Evolutionary conservation across 2,888 invertebrate species (phyloP), one percentile per base, ranked within the genome.

Genomic region (Lordiphosa andalusiaca): DNA sequence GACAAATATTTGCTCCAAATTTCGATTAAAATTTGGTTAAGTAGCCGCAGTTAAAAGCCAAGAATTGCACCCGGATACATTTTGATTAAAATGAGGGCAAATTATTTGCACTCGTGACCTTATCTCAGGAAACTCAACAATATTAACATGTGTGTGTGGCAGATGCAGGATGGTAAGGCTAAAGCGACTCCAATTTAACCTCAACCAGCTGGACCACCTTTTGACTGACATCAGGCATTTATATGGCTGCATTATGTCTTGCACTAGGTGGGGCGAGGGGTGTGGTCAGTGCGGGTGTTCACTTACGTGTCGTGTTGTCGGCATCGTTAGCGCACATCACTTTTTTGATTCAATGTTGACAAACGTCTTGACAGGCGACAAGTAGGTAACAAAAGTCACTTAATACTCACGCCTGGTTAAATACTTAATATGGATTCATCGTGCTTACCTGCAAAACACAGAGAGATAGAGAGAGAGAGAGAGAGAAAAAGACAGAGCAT

Each of bases 311-410:
- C 23, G 42, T 23, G 67, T 42, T 44, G 67, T 66, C 74, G 74
- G 72, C 76, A 70, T 41, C 69, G 59, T 80, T 69, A 59, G 69
- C 64, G 37, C 58, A 57, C 70, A 70, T 60, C 70, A 69, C 49
- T 57, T 46, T 62, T 13, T 38, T 55, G 40, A 62, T 76, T 69
- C 19, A 39, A 39, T 78, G 73, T 78, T 80, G 80, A 80, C 83
- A 76, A 76, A 80, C 68, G 69, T 71, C 69, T 56, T 83, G 84
- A 83, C 84, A 83, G 61, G 60, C 74, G 64, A 77, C 82, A 77
- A 49, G 59, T 49, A 62, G 66, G 9, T 48, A 54, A 30, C 23
- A 66, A 62, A 49, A 74, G 78, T 66, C 63, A 77, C 62, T 72
- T 68, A 77, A 77, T 81, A 81, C 81, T 72, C 67, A 71, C 78